Percentiles rank a stretch among this genome's conserved stretches.
phyloP scores from a whole-genome alignment of 2,797 vertebrate species.

The Galago senegalensis region DNA sequence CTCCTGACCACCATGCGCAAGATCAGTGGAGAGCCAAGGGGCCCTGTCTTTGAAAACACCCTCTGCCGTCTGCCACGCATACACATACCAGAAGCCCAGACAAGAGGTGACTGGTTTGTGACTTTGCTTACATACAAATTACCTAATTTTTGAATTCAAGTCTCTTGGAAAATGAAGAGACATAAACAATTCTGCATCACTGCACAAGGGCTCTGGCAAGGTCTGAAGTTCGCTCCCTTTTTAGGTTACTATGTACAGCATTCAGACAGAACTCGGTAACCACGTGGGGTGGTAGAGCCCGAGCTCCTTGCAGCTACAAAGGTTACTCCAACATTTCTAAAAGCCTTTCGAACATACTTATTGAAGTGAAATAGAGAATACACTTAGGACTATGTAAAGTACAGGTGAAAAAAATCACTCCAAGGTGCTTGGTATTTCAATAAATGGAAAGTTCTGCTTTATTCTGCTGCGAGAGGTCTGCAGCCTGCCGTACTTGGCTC shows the following conservation, averaged over 20 bases:
- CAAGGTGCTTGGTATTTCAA: background rate
- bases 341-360: background rate
- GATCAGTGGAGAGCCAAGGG: no score
- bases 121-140: conserved; percentile 28
- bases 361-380: background rate
- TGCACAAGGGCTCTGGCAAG: background rate
- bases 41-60: fast-evolving
- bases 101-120: background rate
- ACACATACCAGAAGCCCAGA: background rate
- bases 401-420: background rate
- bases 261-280: background rate
- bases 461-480: background rate
- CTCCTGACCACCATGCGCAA: background rate
- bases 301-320: background rate
- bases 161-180: background rate
- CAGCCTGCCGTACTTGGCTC: background rate
- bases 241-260: background rate
- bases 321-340: background rate
- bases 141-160: conserved; percentile 34
- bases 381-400: background rate
- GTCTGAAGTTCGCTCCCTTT: background rate
- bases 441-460: background rate
- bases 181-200: background rate
- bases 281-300: background rate
- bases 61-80: background rate